Evolutionary conservation across 2,113 vertebrate species (phyloP), one percentile per base, ranked within the genome.

Genomic region (Phoenicopterus ruber): DNA sequence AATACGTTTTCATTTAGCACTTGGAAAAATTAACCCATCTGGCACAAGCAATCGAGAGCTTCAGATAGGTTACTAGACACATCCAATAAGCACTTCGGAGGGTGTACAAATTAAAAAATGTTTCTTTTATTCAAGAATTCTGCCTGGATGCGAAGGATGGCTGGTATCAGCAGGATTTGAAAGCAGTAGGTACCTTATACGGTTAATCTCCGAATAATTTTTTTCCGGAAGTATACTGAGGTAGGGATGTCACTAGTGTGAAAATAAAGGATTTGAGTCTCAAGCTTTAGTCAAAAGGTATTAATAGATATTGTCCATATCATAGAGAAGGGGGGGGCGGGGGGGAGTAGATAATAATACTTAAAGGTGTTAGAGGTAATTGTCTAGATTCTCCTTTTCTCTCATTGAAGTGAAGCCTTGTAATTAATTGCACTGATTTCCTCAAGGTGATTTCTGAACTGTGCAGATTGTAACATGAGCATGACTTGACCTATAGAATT

Each of bases 21-120:
- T 88, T 65, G 10, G 18, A 74, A 86, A 84, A 84, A 73, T 55
- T 25, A 74, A 74, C 29, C 13, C 14, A 29, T 34, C 29, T 67
- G 54, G 34, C 13, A 13, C 13, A 59, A 66, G 22, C 54, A 52
- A 31, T 63, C 26, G n/a, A 32, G 49, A 38, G 25, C 47, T 70
- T 62, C 17, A 26, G 11, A 38, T 2, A 62, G 16, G 10, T 40
- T 88, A 26, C 17, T 40, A 36, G 28, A 9, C 2, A 6, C 16
- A 24, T 57, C 44, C 34, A 61, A 0, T 17, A 80, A 65, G 22
- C 10, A 13, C 25, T 40, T 40, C 38, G 36, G 49, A 85, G 28
- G 40, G 9, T 0, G 0, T 52, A 44, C 2, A 81, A 65, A n/a
- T 63, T 57, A 44, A 29, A 49, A 6, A 38, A 6, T 59, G 4